Percentiles rank a stretch among this genome's conserved stretches.
Evolutionary conservation across 2,888 invertebrate genomes (phyloP).

Genomic region (Theodoxus fluviatilis): DNA sequence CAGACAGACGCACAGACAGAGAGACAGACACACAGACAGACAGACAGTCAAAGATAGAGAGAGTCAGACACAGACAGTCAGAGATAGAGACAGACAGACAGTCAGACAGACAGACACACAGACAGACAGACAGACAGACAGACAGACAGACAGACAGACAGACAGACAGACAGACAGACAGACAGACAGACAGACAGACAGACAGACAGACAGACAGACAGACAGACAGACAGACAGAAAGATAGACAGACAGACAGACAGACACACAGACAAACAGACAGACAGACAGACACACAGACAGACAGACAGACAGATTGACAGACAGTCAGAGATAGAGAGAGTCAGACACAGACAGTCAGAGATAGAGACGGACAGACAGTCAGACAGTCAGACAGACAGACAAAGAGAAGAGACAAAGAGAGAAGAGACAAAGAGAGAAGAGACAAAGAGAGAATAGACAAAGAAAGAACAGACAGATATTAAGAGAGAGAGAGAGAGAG

Average conservation of each 20-base stretch:
- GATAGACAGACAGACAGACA: constrained; percentile 59
- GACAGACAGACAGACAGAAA: neutral
- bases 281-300: neutral
- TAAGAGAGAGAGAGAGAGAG: neutral
- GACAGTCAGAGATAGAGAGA: neutral
- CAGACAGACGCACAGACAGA: neutral
- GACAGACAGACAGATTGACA: constrained; percentile 1
- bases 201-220: no score
- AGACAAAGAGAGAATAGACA: neutral
- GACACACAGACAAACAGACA: neutral
- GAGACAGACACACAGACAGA: neutral
- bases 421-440: neutral
- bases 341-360: neutral
- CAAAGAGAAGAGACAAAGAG: neutral
- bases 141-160: neutral
- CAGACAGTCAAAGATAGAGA: constrained; percentile 1
- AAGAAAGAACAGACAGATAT: neutral
- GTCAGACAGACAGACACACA: neutral
- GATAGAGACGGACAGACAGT: neutral
- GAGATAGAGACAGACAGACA: neutral
- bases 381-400: constrained; percentile 5
- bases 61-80: neutral
- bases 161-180: constrained; percentile 17
- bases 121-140: neutral
- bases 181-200: no score